Percentiles rank a stretch among this genome's conserved stretches.
phyloP scores from a whole-genome alignment of 2,888 invertebrate species.

The Ornithoptera priamus region DNA sequence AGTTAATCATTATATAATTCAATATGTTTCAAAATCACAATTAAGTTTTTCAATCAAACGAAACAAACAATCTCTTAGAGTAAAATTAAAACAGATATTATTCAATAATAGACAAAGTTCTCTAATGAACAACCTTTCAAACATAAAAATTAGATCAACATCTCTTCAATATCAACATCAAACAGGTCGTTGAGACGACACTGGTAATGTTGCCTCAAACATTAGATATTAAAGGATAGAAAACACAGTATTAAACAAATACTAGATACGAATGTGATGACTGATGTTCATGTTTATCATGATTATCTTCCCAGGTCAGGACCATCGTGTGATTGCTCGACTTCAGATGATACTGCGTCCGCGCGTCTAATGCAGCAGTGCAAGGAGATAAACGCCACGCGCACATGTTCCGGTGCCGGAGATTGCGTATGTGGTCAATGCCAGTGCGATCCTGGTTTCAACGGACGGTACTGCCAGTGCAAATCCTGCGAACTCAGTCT shows the following conservation, averaged over 20 bases:
- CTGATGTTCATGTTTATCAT: not conserved
- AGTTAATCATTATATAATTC: not conserved
- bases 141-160: too few relatives aligned
- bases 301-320: conserved; percentile 67
- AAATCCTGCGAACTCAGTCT: conserved; percentile 73
- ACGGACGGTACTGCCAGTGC: conserved; percentile 83
- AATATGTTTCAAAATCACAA: not conserved
- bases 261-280: not conserved
- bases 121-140: too few relatives aligned
- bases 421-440: conserved; percentile 89
- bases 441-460: conserved; percentile 81
- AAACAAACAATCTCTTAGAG: too few relatives aligned
- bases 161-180: too few relatives aligned
- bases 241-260: too few relatives aligned
- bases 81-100: too few relatives aligned
- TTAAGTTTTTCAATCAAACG: too few relatives aligned
- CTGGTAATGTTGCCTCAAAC: too few relatives aligned
- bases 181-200: too few relatives aligned
- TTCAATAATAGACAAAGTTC: too few relatives aligned
- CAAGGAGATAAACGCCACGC: conserved; percentile 59
- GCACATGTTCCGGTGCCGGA: conserved; percentile 85
- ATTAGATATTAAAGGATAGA: too few relatives aligned
- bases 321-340: conserved; percentile 76
- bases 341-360: conserved; percentile 66
- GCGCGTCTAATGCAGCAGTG: conserved; percentile 59